Percentiles rank a stretch among this genome's conserved stretches.
Evolutionary conservation across 2,113 vertebrate species (phyloP).

Genomic region (Macroglossus sobrinus): DNA sequence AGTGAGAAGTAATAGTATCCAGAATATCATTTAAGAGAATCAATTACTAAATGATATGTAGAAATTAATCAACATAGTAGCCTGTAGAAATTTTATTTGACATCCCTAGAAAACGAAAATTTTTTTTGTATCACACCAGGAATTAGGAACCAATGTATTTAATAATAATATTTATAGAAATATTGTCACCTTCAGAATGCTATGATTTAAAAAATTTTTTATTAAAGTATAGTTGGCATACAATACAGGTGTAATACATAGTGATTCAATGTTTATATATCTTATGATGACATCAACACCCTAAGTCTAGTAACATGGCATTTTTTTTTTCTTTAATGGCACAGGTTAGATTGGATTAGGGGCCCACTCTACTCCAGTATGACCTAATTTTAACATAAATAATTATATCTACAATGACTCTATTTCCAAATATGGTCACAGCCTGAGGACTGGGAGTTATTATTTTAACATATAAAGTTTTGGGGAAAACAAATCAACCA

Average conservation of each 20-base stretch:
- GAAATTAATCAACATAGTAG: background rate
- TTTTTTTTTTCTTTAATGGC: background rate
- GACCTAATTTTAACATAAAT: background rate
- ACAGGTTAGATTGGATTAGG: background rate
- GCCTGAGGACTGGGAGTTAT: background rate
- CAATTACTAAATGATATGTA: background rate
- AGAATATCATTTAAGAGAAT: background rate
- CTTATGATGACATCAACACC: background rate
- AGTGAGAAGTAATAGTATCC: background rate
- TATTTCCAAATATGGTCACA: background rate
- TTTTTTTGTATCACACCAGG: background rate
- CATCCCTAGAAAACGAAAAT: background rate
- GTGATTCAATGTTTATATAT: no score
- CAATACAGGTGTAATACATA: no score
- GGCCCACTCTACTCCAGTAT: background rate
- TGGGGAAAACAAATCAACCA: background rate
- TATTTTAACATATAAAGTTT: background rate
- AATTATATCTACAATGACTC: background rate
- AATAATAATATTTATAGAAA: background rate
- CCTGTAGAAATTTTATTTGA: background rate
- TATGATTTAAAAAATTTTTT: background rate
- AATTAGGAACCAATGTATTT: background rate
- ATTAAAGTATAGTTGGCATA: background rate
- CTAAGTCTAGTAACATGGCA: background rate
- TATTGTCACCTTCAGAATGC: background rate